Evolutionary conservation across 2,113 vertebrate species (phyloP).

Genomic region (Eurystomus gularis): DNA sequence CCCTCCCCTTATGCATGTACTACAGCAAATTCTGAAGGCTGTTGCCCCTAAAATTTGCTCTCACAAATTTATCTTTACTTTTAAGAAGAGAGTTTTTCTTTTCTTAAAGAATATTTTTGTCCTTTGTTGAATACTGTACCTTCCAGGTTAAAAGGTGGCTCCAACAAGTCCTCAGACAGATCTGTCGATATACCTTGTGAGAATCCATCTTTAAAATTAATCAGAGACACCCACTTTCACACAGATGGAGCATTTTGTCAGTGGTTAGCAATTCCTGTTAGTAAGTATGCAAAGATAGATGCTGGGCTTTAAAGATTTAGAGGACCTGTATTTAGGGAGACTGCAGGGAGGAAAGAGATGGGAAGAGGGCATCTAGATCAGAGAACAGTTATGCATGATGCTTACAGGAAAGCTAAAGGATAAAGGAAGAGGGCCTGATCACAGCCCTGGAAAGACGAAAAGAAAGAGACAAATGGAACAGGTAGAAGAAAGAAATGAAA

Average conservation of each 20-base stretch:
- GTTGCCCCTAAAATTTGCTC: neutral
- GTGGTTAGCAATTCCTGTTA: conserved; percentile 80
- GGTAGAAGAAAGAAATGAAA: conserved; percentile 40
- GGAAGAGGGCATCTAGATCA: conserved; percentile 2
- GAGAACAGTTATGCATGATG: neutral
- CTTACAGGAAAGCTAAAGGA: neutral
- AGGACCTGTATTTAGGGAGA: neutral
- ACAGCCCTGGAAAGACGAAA: conserved; percentile 14
- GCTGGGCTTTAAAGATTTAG: conserved; percentile 66
- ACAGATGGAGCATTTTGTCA: conserved; percentile 73
- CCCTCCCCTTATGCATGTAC: neutral
- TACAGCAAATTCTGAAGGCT: neutral
- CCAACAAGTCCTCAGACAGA: conserved; percentile 75
- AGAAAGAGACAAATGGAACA: conserved; percentile 13
- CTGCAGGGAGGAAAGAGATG: conserved; percentile 39
- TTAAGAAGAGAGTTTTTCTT: neutral
- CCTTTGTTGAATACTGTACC: conserved; percentile 73
- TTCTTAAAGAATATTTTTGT: conserved; percentile 49
- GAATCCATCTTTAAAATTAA: conserved; percentile 82
- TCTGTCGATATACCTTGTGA: conserved; percentile 80
- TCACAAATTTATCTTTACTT: conserved; percentile 12
- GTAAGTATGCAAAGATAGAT: conserved; percentile 73
- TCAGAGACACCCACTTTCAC: conserved; percentile 81
- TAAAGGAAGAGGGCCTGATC: neutral
- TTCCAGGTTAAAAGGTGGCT: conserved; percentile 74